phyloP scores from a whole-genome alignment of 2,888 invertebrate species.

The Kryphioiulus occultus region DNA sequence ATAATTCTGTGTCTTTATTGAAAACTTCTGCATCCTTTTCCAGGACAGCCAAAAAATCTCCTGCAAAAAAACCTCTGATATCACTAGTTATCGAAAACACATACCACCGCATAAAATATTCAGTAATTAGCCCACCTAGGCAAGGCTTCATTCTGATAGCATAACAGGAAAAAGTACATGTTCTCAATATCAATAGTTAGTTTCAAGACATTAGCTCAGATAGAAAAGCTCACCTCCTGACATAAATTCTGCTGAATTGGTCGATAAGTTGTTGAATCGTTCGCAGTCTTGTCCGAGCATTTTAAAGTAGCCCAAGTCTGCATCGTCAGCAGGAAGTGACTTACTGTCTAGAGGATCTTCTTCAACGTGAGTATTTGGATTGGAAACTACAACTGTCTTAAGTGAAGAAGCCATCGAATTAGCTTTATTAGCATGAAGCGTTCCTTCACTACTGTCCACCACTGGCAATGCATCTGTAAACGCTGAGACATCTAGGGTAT shows the following conservation, averaged over 20 bases:
- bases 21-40: background rate
- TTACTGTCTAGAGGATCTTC: background rate
- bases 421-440: no score
- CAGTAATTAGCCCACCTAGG: background rate
- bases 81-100: background rate
- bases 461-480: background rate
- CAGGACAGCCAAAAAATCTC: background rate
- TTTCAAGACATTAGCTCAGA: background rate
- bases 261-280: background rate
- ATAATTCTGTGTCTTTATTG: background rate
- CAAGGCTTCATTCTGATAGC: background rate
- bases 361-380: background rate
- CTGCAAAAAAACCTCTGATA: background rate
- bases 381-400: background rate
- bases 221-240: conserved; percentile 32
- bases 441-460: background rate
- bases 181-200: background rate
- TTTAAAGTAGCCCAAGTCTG: background rate
- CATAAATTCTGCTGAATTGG: background rate
- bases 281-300: background rate
- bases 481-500: conserved; percentile 15
- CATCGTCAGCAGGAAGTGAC: background rate
- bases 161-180: background rate
- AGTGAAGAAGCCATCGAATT: background rate
- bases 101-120: background rate